Evolutionary conservation across 2,797 vertebrate genomes (phyloP).

Genomic region (Euphonia xanthogaster): DNA sequence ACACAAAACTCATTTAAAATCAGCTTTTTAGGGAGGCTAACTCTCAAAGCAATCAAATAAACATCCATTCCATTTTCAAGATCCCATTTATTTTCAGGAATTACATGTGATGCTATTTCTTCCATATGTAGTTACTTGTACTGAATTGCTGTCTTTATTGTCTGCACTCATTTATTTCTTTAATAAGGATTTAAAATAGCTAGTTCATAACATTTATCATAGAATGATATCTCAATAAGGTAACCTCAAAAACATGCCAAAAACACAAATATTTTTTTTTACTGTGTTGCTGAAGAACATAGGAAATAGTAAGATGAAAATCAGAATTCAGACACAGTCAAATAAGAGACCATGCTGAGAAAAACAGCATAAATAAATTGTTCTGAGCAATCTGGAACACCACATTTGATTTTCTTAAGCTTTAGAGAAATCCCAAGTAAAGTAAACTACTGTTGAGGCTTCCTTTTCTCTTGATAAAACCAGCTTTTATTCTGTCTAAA

Average conservation of each 20-base stretch:
- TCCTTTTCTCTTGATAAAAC: not conserved
- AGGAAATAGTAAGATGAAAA: not conserved
- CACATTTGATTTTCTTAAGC: not conserved
- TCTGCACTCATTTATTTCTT: not conserved
- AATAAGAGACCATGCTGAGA: not conserved
- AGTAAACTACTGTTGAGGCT: not conserved
- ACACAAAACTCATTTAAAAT: not conserved
- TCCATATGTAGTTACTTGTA: not conserved
- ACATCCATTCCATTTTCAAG: not conserved
- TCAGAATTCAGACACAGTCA: not conserved
- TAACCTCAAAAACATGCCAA: not conserved
- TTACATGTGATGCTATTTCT: not conserved
- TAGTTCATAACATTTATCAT: not conserved
- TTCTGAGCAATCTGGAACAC: not conserved
- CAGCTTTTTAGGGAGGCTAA: conserved; percentile 71
- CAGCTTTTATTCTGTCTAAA: not conserved
- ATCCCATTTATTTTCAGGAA: not conserved
- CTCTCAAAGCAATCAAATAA: conserved; percentile 59
- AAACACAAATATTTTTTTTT: not conserved
- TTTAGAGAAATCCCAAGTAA: not conserved
- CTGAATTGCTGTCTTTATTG: not conserved
- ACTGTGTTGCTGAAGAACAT: not conserved
- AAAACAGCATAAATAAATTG: not conserved
- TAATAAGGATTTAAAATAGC: not conserved
- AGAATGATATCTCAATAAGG: not conserved